phyloP scores from a whole-genome alignment of 1,140 invertebrate genomes.

The Hyles vespertilio region DNA sequence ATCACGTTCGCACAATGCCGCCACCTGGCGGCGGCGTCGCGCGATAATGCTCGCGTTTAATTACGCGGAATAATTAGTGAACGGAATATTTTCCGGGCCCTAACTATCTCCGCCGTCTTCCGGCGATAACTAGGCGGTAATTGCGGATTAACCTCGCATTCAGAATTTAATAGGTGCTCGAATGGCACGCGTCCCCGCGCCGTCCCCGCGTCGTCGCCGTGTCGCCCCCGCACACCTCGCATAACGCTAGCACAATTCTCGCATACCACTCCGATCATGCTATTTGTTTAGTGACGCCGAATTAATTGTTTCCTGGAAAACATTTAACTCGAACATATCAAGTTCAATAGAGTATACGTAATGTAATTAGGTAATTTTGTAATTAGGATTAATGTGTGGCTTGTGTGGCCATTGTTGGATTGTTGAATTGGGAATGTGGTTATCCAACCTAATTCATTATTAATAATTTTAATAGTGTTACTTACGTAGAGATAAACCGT shows the following conservation, averaged over 20 bases:
- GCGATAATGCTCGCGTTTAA: conserved; percentile 74
- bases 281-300: conserved; percentile 64
- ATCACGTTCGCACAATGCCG: conserved; percentile 69
- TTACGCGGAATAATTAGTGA: conserved; percentile 75
- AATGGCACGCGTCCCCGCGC: conserved; percentile 34
- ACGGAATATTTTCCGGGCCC: conserved; percentile 74
- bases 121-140: conserved; percentile 75
- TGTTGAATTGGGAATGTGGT: too few relatives aligned
- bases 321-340: conserved; percentile 16
- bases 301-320: conserved; percentile 60
- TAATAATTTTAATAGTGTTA: too few relatives aligned
- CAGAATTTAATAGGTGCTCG: conserved; percentile 71
- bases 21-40: conserved; percentile 65
- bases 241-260: neutral
- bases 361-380: conserved; percentile 1
- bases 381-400: conserved; percentile 1
- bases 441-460: too few relatives aligned
- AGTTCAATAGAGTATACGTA: neutral
- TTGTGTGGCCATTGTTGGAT: neutral
- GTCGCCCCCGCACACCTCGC: conserved; percentile 26
- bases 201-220: conserved; percentile 34
- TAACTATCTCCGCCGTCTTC: conserved; percentile 75
- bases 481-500: too few relatives aligned
- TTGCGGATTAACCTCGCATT: conserved; percentile 74
- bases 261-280: conserved; percentile 45